Base-by-base conservation (phyloP, 2,888 invertebrate species). In the Idaea aversata region DNA sequence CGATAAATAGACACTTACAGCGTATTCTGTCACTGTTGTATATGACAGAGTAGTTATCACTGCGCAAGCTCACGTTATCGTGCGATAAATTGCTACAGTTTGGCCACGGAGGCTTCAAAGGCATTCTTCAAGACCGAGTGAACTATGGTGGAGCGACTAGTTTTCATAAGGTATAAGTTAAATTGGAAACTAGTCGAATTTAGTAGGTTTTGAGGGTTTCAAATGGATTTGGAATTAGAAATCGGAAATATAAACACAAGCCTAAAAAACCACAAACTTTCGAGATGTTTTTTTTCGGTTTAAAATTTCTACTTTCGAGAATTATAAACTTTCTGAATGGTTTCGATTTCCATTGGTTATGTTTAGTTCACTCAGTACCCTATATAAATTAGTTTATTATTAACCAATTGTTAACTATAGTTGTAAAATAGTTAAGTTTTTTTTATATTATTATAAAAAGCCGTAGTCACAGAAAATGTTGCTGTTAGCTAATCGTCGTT, bases 401-500 rank as follows among this genome's bases (percentile, higher is more conserved):
- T 47, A 47, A 47, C 47, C 47, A 47, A 47, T 47, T 47, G 47
- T 13, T 13, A 7, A 47, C 47, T 47, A 47, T 7, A 7, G 47
- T 47, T 60, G 63, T 59, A 63, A 36, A 25, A 58, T 63, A 36
- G 36, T 63, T 63, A 34, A 34, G 63, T 63, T 58, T 36, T 61
- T 61, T 47, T 36, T 16, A 25, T 47, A 47, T 47, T 47, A 47
- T 47, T 13, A 47, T 13, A 6, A 47, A 10, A 13, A 69, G 72
- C 69, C 76, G 80, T 75, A 82, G 81, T 81, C 84, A 72, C 75
- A 75, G 78, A 73, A 84, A 72, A 73, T 82, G 84, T 88, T 87
- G 89, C 88, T 88, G 88, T 90, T 90, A 86, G 89, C 87, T 84
- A 85, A 80, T 88, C 87, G 86, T 90, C 90, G 90, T 91, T 93